phyloP scores from a whole-genome alignment of 1,140 invertebrate species.

The Campoletis sonorensis region DNA sequence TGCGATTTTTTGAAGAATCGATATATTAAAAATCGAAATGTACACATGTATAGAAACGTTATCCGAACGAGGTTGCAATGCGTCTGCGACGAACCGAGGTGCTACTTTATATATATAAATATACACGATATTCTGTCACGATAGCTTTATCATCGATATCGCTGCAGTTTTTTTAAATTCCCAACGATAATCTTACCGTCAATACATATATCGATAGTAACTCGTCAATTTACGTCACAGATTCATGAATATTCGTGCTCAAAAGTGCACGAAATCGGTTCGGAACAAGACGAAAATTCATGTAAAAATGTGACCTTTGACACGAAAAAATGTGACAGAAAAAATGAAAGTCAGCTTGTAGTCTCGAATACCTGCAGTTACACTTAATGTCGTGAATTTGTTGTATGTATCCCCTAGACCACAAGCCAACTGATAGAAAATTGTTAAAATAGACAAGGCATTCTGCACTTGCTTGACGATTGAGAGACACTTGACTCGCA shows the following conservation, averaged over 20 bases:
- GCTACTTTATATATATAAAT: too few relatives aligned
- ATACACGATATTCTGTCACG: constrained; percentile 42
- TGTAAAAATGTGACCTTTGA: constrained; percentile 62
- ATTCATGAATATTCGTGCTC: constrained; percentile 60
- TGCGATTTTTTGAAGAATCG: too few relatives aligned
- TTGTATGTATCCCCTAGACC: constrained; percentile 71
- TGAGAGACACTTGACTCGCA: background rate
- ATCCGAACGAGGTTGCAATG: too few relatives aligned
- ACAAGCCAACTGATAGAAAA: constrained; percentile 71
- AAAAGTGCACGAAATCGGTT: constrained; percentile 50
- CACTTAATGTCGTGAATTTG: constrained; percentile 52
- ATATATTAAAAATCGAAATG: too few relatives aligned
- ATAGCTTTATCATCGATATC: constrained; percentile 57
- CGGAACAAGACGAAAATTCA: constrained; percentile 21
- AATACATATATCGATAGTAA: constrained; percentile 43
- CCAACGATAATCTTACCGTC: constrained; percentile 49
- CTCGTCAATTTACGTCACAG: constrained; percentile 59
- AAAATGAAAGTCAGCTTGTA: constrained; percentile 74
- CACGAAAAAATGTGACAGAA: constrained; percentile 68
- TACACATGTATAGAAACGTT: too few relatives aligned
- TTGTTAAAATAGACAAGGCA: constrained; percentile 62
- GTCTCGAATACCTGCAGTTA: constrained; percentile 69
- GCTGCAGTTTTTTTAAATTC: constrained; percentile 50
- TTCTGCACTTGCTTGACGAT: constrained; percentile 47
- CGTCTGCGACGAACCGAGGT: too few relatives aligned